Percentiles rank a stretch among this genome's conserved stretches.
Conservation (phyloP, 2,797 vertebrate genomes). For the Enteromius paludinosus region DNA sequence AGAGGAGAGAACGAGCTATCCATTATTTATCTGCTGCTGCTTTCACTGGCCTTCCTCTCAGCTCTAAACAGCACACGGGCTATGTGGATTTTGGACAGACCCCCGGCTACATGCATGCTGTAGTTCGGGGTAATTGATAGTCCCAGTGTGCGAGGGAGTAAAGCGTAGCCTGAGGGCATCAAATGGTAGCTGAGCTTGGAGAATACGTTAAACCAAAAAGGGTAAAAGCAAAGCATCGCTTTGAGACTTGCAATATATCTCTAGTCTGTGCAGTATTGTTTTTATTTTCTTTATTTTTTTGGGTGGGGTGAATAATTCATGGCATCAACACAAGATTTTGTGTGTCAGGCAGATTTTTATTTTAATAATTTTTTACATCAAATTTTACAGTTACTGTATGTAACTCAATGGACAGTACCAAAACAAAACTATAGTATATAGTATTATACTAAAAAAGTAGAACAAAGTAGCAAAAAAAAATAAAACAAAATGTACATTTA, state of each 20-base stretch:
- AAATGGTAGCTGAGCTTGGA: conserved; percentile 26
- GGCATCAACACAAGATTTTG: neutral
- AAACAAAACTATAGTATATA: neutral
- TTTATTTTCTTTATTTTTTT: neutral
- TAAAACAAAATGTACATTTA: neutral
- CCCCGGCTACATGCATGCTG: neutral
- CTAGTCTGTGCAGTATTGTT: conserved; percentile 3
- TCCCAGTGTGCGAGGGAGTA: conserved; percentile 33
- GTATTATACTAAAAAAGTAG: neutral
- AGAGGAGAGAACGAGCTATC: conserved; percentile 49
- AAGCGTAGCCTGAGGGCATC: conserved; percentile 43
- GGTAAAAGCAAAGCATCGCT: neutral
- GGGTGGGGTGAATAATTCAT: neutral
- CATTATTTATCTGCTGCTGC: conserved; percentile 64
- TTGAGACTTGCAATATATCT: neutral
- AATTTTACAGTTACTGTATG: neutral
- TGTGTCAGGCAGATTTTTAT: neutral
- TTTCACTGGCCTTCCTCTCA: conserved; percentile 11
- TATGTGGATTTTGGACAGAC: conserved; percentile 30
- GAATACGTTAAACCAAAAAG: neutral
- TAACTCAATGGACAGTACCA: neutral
- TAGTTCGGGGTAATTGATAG: conserved; percentile 36
- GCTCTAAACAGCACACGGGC: neutral
- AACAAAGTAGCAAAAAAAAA: neutral
- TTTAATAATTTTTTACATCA: neutral